phyloP scores from a whole-genome alignment of 2,113 vertebrate species.

The Marmota flaviventris region DNA sequence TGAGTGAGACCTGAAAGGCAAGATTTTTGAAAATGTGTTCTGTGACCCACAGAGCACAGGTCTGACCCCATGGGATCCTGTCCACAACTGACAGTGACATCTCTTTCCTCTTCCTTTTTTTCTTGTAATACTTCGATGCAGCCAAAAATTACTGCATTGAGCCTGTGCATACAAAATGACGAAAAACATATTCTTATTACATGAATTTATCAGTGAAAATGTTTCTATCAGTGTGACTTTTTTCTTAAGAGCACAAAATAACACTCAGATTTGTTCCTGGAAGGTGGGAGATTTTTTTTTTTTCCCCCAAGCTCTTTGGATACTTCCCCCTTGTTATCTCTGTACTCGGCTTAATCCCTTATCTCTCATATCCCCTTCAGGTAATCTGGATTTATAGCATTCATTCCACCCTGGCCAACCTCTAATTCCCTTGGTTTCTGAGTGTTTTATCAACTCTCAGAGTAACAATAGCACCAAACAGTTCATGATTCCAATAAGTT shows the following conservation, averaged over 20 bases:
- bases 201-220: background rate
- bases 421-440: conserved; percentile 57
- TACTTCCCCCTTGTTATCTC: conserved; percentile 12
- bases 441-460: conserved; percentile 42
- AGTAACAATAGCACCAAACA: conserved; percentile 6
- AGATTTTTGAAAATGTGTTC: conserved; percentile 3
- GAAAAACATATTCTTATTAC: background rate
- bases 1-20: background rate
- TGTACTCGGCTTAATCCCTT: background rate
- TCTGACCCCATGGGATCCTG: conserved; percentile 38
- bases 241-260: background rate
- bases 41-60: background rate
- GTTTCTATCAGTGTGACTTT: background rate
- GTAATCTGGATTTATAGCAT: conserved; percentile 51
- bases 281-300: background rate
- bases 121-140: background rate
- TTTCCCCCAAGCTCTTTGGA: background rate
- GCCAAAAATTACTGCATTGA: background rate
- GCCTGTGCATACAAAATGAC: background rate
- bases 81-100: background rate
- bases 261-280: background rate
- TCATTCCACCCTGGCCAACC: conserved; percentile 14
- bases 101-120: conserved; percentile 26
- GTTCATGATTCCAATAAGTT: conserved; percentile 35
- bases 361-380: conserved; percentile 17